Conservation (phyloP, 2,797 vertebrate species). For the Sternarchorhynchus goeldii region DNA sequence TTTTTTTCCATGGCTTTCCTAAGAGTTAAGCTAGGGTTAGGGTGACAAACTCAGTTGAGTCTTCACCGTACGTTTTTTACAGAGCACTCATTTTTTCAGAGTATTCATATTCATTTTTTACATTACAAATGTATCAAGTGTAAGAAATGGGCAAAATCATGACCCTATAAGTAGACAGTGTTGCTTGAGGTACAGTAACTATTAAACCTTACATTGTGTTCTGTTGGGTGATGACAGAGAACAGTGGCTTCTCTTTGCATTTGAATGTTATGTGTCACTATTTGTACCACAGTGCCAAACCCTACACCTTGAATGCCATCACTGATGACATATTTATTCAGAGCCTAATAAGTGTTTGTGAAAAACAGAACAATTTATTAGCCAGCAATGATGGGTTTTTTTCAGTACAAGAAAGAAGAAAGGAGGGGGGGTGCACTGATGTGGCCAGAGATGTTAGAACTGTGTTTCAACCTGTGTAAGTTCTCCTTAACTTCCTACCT, state of each 20-base stretch:
- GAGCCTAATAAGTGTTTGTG: slow-evolving; percentile 10
- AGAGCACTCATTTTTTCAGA: not conserved
- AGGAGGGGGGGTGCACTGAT: not conserved
- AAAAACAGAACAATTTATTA: slow-evolving; percentile 12
- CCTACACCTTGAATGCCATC: slow-evolving; percentile 3
- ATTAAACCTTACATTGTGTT: not conserved
- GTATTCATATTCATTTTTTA: not conserved
- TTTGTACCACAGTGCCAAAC: slow-evolving; percentile 8
- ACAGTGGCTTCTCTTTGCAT: not conserved
- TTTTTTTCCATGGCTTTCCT: not conserved
- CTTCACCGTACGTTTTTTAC: not conserved
- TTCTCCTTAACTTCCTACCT: no score
- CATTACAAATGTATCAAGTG: not conserved
- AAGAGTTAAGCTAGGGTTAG: not conserved
- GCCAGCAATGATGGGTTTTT: not conserved
- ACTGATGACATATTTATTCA: not conserved
- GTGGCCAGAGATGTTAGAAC: not conserved
- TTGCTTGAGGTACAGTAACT: not conserved
- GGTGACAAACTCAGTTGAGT: slow-evolving; percentile 7
- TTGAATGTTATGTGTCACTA: not conserved
- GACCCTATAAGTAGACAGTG: not conserved
- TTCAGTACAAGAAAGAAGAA: not conserved
- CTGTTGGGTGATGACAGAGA: not conserved
- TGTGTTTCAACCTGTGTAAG: no score
- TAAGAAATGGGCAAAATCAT: not conserved